phyloP scores from a whole-genome alignment of 2,797 vertebrate species.

The Poeciliopsis presidionis region DNA sequence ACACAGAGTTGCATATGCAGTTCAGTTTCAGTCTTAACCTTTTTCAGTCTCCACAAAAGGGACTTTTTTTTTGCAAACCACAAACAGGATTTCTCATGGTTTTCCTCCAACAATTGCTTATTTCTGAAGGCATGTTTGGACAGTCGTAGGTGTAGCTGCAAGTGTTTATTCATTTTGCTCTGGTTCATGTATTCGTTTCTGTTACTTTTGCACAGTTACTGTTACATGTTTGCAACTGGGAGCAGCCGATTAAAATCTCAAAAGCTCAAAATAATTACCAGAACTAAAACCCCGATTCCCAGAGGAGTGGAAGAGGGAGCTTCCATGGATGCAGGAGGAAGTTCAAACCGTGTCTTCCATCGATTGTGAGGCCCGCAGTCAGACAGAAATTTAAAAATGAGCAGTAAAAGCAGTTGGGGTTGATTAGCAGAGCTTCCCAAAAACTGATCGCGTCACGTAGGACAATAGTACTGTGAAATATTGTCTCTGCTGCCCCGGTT shows the following conservation, averaged over 20 bases:
- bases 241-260: neutral
- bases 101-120: neutral
- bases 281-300: neutral
- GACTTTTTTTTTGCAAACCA: neutral
- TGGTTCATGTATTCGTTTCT: neutral
- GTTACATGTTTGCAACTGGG: neutral
- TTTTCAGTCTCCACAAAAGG: neutral
- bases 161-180: neutral
- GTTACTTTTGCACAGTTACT: neutral
- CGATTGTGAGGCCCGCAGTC: neutral
- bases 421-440: neutral
- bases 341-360: neutral
- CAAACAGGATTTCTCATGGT: neutral
- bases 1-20: neutral
- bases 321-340: neutral
- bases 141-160: neutral
- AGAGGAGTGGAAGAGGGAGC: neutral
- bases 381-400: neutral
- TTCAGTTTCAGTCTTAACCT: neutral
- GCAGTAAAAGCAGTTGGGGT: neutral
- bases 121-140: neutral
- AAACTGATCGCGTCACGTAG: neutral
- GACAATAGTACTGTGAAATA: neutral
- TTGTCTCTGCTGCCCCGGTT: neutral
- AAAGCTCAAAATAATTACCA: neutral